Percentiles rank a stretch among this genome's conserved stretches.
Conservation (phyloP, 2,113 vertebrate species). For the Lepidothrix coronata region DNA sequence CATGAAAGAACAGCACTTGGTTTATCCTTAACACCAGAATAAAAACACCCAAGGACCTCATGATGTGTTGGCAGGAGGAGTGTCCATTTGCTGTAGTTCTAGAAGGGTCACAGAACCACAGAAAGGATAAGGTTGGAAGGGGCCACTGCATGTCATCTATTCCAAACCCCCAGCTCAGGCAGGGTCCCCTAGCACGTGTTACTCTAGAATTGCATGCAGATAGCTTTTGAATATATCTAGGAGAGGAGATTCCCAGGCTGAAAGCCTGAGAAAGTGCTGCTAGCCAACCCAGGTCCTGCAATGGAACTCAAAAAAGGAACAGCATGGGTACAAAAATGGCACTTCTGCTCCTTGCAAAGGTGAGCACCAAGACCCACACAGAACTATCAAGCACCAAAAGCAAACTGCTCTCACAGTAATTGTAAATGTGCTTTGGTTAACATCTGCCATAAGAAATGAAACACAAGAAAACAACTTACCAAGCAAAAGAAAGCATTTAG, state of each 20-base stretch:
- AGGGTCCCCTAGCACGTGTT: background rate
- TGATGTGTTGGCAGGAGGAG: background rate
- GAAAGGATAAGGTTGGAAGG: background rate
- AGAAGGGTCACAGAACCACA: background rate
- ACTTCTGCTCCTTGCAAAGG: background rate
- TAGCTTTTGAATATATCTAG: background rate
- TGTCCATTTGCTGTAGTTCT: background rate
- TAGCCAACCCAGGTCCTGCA: accelerated
- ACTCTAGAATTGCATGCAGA: background rate
- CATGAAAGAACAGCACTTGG: background rate
- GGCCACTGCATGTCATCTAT: background rate
- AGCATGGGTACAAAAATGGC: accelerated
- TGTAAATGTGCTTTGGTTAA: background rate
- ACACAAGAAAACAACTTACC: background rate
- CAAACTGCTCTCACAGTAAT: background rate
- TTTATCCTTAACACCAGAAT: background rate
- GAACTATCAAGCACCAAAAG: background rate
- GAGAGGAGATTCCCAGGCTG: background rate
- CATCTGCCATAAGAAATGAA: background rate
- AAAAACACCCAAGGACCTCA: background rate
- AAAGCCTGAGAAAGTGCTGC: background rate
- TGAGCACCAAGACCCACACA: background rate
- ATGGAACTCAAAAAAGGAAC: background rate
- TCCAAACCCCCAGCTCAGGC: background rate
- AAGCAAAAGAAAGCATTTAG: background rate